Base-by-base conservation (phyloP, 2,113 vertebrate genomes). In the Gila orcuttii region DNA sequence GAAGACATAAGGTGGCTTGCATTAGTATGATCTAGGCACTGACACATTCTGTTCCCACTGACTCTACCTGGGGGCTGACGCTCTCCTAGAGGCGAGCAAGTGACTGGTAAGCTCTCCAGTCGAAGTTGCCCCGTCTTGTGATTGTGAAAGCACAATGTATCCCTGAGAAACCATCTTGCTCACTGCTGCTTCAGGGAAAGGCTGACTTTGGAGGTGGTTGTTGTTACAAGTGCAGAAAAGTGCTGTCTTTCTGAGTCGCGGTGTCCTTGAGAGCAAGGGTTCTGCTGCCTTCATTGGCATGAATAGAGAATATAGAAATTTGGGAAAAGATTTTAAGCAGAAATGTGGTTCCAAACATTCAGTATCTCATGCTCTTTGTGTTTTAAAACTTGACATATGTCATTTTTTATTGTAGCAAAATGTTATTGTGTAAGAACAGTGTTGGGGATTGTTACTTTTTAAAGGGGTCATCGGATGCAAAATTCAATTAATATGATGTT, bases 181-280 rank as follows among this genome's bases (percentile, higher is more conserved):
- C 19, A 83, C 75, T 83, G 74, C 77, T 78, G 86, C 84, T 88
- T 84, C 83, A 84, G 89, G 71, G 81, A 55, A 78, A 87, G 81
- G 71, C 33, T 83, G 85, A 88, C 85, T 86, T 90, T 66, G 9
- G 50, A 87, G 83, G 88, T 82, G 71, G 31, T 76, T 74, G 82
- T 17, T 79, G 86, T 88, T 89, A 88, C 85, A 50, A 83, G 86
- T 36, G 64, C 60, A 87, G 80, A 89, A 77, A 85, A 76, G 82
- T 85, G 83, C 86, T 86, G 66, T 52, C 60, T 62, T 83, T 90
- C 33, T 73, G 79, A 82, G 86, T 50, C 39, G 33, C 73, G 84
- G 84, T 89, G 87, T 87, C 90, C 90, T 89, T 89, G 88, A 92
- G 86, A 87, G 75, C 52, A 87, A 68, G 75, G 59, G 86, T 82